These are phyloP conservation scores for Hippocampus zosterae DNA, from an alignment of 2,113 vertebrate species.

Conservation along the genomic window DNA sequence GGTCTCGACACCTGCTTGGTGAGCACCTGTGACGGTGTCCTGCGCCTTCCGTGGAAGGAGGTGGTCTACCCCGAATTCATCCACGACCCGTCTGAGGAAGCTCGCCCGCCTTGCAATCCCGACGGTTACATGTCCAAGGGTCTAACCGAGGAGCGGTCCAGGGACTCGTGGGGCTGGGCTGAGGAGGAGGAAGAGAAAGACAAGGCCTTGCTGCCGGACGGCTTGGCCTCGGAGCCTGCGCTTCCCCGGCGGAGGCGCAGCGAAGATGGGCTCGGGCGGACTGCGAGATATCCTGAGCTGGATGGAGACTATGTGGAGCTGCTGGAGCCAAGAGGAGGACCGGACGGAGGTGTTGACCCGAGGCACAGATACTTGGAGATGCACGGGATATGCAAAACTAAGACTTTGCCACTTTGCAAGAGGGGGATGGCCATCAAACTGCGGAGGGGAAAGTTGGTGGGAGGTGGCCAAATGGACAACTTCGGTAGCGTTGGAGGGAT, in stretches of 20 bases:
- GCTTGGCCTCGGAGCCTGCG: conserved; percentile 37
- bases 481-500: conserved; percentile 48
- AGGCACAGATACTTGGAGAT: conserved; percentile 72
- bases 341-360: conserved; percentile 67
- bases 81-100: conserved; percentile 68
- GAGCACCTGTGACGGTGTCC: conserved; percentile 81
- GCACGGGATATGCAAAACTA: conserved; percentile 76
- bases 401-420: conserved; percentile 78
- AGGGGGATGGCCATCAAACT: conserved; percentile 75
- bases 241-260: conserved; percentile 55
- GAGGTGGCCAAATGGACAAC: conserved; percentile 67
- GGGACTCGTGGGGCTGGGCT: conserved; percentile 75
- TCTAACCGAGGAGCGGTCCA: conserved; percentile 52
- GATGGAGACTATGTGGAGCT: conserved; percentile 81
- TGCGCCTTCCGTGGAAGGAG: conserved; percentile 82
- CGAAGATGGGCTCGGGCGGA: conserved; percentile 55
- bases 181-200: conserved; percentile 68
- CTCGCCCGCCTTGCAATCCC: conserved; percentile 40
- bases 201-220: conserved; percentile 30
- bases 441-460: conserved; percentile 74
- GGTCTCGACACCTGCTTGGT: conserved; percentile 82
- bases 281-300: conserved; percentile 43
- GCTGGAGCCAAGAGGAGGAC: conserved; percentile 75
- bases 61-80: conserved; percentile 86
- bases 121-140: conserved; percentile 29